Evolutionary conservation across 2,888 invertebrate species (phyloP).

Genomic region (Coelopa pilipes): DNA sequence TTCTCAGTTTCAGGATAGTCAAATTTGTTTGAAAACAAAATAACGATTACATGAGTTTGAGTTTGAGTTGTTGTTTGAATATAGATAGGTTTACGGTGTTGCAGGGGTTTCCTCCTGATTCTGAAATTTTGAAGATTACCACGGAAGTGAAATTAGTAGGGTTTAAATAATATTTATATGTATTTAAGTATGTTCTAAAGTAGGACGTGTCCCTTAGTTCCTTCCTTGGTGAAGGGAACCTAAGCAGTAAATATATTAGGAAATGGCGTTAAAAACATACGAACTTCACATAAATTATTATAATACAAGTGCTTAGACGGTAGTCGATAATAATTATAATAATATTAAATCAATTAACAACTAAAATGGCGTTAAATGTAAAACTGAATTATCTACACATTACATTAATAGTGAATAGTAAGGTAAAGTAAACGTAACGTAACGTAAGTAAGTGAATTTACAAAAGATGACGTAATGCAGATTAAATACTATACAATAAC

Average conservation of each 20-base stretch:
- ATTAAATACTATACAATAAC: neutral
- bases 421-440: constrained; percentile 2
- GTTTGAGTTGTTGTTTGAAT: constrained; percentile 10
- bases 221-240: neutral
- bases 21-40: constrained; percentile 39
- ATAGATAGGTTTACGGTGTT: neutral
- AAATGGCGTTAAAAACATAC: constrained; percentile 12
- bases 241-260: constrained; percentile 17
- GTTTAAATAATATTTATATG: constrained; percentile 25
- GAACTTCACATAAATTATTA: constrained; percentile 26
- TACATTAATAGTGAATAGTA: neutral
- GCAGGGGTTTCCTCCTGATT: neutral
- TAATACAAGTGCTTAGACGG: neutral
- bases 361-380: neutral
- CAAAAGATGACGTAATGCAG: constrained; percentile 48
- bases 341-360: neutral
- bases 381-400: constrained; percentile 26
- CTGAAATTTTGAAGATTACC: neutral
- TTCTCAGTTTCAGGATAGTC: constrained; percentile 41
- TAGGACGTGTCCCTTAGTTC: neutral
- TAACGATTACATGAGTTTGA: constrained; percentile 14
- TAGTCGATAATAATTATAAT: neutral
- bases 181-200: neutral
- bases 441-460: constrained; percentile 53
- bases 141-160: constrained; percentile 25